Base-by-base conservation (phyloP, 2,888 invertebrate genomes). In the Teleiodes luculella region DNA sequence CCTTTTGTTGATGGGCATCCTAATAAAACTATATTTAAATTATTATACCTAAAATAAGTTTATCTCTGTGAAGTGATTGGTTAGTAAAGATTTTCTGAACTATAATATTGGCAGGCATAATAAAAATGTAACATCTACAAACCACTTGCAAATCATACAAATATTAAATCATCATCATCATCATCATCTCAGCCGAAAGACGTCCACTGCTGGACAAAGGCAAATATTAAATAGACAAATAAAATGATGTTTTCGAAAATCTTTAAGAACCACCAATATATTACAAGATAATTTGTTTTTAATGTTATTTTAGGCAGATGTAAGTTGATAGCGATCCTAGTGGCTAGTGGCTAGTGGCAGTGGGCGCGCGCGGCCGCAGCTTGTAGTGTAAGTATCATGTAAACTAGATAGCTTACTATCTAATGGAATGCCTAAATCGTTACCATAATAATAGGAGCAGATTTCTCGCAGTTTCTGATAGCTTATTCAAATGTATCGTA, bases 261-360 rank as follows among this genome's bases (percentile, higher is more conserved):
- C 43, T 43, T 43, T 43, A 28, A 24, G 6, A 43, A 43, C 24
- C 24, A n/a, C n/a, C 11, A 28, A 24, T 13, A 30, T 14, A 31
- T 14, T 1, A 37, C 20, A 10, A n/a, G 3, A 6, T 46, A 55
- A 57, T 71, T n/a, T 70, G 72, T 71, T 72, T 69, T 70, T 72
- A 71, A 83, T 84, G 64, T 84, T 84, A 84, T 83, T 84, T 56
- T 76, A 78, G 72, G 65, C 72, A 74, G 72, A 80, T 78, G 76
- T 74, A 74, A 66, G 70, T 61, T 71, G 71, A 70, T 78, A 76
- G 76, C 78, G 65, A 72, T 73, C 66, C n/a, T n/a, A n/a, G n/a
- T n/a, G n/a, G n/a, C n/a, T n/a, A n/a, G n/a, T n/a, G n/a, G n/a
- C n/a, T n/a, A 37, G 37, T 14, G 37, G 20, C 35, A 48, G n/a